Base-by-base conservation (phyloP, 2,888 invertebrate species). In the Oscheius sp. region DNA sequence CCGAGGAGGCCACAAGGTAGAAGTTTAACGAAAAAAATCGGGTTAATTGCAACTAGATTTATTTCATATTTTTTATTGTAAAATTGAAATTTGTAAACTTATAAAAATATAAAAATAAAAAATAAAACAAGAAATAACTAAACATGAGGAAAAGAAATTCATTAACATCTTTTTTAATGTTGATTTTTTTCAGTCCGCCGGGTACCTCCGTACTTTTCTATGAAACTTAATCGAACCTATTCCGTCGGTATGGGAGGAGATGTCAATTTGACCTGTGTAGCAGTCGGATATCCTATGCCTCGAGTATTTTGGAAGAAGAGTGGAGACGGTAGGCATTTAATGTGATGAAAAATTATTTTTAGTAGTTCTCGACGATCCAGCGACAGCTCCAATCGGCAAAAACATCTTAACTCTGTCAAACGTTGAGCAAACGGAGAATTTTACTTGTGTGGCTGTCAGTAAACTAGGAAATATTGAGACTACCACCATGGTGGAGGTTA, bases 241-340 rank as follows among this genome's bases (percentile, higher is more conserved):
- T 94, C 95, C 86, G 95, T 97, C 62, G 93, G 93, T 91, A 90
- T 95, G 57, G 95, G 95, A 14, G 92, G 92, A 0, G 92, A 92
- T 86, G 89, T 96, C 80, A 96, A 94, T 87, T 89, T 98, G 77
- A 94, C 94, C 67, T 98, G 98, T 87, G 94, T 95, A 65, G 97
- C 97, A 9, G 93, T 94, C 32, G 97, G 98, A 22, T 94, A 96
- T 0, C 97, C 97, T 5, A 95, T 97, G 95, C 98, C 97, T 1
- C 92, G 91, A 82, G 95, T 98, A 64, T 94, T 94, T 88, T 89
- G 88, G 88, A 86, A 78, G 61, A 80, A 80, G 57, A 63, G 41
- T 12, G 70, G 63, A 17, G 67, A 67, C 20, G 50, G 66, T 59
- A 8, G 4, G 59, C 12, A 12, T 2, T 28, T 54, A 17, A 33